Evolutionary conservation across 2,113 vertebrate genomes (phyloP), one percentile per base, ranked within the genome.

Genomic region (Siphamia tubifer): DNA sequence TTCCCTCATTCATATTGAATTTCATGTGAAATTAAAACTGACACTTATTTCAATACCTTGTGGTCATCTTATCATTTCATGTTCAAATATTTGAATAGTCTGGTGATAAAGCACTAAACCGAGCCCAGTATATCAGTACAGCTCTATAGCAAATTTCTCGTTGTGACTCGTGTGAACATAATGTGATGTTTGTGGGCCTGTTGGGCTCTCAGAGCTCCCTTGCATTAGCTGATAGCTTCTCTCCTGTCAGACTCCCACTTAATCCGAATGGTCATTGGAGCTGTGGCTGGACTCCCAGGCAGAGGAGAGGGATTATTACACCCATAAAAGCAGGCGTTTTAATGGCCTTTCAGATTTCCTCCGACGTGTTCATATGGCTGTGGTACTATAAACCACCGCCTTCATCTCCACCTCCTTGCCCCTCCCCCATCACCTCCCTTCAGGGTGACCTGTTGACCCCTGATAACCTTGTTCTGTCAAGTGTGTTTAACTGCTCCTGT

Each of bases 241-340:
- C 54, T 83, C 67, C 81, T 81, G 83, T 87, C 79, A 87, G 84
- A 51, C 73, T 62, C 79, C 77, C 69, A 72, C 82, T 89, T 87
- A 88, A 87, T 87, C 82, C 39, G 63, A 68, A 74, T 61, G 85
- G 79, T 70, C 73, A 70, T 56, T 73, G 54, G 68, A 57, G 61
- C 78, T 30, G 77, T 77, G 79, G 79, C 73, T 72, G 77, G 68
- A 77, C 77, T 81, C 72, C 69, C 84, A 74, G 72, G 79, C 81
- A 63, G 64, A 65, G 30, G 39, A 77, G 73, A 74, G 72, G 82
- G 85, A 91, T 92, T 90, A 90, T 89, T 85, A 79, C 87, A 74
- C 68, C 73, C 84, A 84, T 91, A 92, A 91, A 91, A 90, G 66
- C 83, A 57, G 82, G 71, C 71, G 47, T 89, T 91, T 91, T 88